Conservation (phyloP, 2,113 vertebrate genomes). For the Puntigrus tetrazona region DNA sequence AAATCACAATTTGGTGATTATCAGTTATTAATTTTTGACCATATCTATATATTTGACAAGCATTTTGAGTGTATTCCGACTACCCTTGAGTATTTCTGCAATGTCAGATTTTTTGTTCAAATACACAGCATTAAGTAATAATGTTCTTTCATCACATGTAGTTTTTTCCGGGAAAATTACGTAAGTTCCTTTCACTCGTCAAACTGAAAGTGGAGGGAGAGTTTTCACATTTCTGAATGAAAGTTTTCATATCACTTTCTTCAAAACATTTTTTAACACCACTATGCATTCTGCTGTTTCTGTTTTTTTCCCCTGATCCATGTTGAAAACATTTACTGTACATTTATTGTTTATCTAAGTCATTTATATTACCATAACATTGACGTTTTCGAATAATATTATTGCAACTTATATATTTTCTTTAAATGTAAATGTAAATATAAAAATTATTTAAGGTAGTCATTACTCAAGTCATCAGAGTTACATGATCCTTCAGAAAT, state of each 20-base stretch:
- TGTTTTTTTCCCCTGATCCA: neutral
- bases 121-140: conserved; percentile 14
- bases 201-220: neutral
- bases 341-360: neutral
- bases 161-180: neutral
- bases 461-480: neutral
- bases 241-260: neutral
- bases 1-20: neutral
- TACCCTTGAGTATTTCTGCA: neutral
- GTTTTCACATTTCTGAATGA: neutral
- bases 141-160: neutral
- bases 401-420: too few species aligned
- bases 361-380: neutral
- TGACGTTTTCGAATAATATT: too few species aligned
- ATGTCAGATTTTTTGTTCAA: neutral
- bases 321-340: neutral
- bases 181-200: neutral
- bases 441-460: too few species aligned
- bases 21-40: neutral
- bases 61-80: neutral
- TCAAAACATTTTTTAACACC: too few species aligned
- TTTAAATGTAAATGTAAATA: too few species aligned
- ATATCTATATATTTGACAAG: neutral
- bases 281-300: neutral
- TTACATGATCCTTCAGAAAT: neutral